Base-by-base conservation (phyloP, 2,888 invertebrate genomes). In the Coremacera marginata region DNA sequence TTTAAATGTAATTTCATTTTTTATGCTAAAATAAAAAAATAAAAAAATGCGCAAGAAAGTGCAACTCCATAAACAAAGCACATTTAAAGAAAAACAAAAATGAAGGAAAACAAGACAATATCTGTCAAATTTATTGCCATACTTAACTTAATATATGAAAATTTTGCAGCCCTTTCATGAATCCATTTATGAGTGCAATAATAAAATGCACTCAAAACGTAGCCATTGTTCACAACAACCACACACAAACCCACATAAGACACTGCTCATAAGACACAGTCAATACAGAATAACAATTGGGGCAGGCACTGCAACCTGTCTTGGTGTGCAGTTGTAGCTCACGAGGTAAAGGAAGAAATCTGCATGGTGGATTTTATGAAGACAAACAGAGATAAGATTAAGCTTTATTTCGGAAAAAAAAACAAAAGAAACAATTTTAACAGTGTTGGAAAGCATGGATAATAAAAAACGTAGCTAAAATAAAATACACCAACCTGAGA, bases 141-240 rank as follows among this genome's bases (percentile, higher is more conserved):
- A 86, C 86, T 86, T 87, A 86, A 78, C 82, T 82, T 84, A 86
- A 87, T 82, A 86, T 86, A 87, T 86, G 84, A 84, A 80, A 82
- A 78, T 71, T 80, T 80, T 73, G 77, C 77, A 49, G 80, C 84
- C 84, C 84, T 85, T 86, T 83, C 86, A 84, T 84, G 85, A 86
- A 84, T 84, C 82, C 80, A 72, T 73, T 78, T 80, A 77, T 76
- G 77, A 75, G 74, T 75, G 80, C 81, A 80, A 81, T 80, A 75
- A 78, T 74, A 77, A 76, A 68, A 75, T 68, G 83, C 82, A 84
- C 83, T 83, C 83, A 82, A 77, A 81, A 80, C 78, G 82, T 74
- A 55, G 70, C 51, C 62, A 70, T 57, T 75, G 75, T 75, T 67
- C 60, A 65, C 19, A 9, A 55, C 70, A 44, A 22, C 52, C 3